Percentiles rank a stretch among this genome's conserved stretches.
These are phyloP conservation scores for Lepidurus packardi DNA, from an alignment of 1,140 invertebrate species.

Conservation along the genomic window DNA sequence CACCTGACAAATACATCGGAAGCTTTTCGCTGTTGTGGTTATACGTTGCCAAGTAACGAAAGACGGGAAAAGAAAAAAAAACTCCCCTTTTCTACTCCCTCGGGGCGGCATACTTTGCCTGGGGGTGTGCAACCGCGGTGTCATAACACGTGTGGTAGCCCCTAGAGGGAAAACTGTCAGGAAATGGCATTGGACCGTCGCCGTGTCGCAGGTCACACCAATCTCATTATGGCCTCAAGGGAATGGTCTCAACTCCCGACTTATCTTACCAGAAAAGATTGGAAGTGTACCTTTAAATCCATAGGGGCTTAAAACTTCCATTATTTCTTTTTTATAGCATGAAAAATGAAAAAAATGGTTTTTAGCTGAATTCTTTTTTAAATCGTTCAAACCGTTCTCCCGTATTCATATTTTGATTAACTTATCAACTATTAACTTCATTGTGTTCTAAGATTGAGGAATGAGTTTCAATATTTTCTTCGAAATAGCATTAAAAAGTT, in stretches of 20 bases:
- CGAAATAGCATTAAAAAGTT: no score
- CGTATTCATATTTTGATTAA: no score
- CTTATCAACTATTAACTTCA: no score
- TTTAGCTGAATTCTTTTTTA: no score
- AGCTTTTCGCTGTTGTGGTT: neutral
- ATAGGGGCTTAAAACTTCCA: neutral
- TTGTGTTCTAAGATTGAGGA: no score
- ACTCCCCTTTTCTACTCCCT: neutral
- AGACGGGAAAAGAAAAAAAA: neutral
- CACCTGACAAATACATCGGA: neutral
- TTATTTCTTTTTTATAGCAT: neutral
- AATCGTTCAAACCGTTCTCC: no score
- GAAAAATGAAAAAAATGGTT: neutral
- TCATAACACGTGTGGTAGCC: constrained; percentile 18
- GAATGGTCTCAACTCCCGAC: neutral
- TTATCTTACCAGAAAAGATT: neutral
- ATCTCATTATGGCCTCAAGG: constrained; percentile 9
- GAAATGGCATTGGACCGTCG: constrained; percentile 7
- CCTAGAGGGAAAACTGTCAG: neutral
- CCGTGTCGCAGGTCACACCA: constrained; percentile 16
- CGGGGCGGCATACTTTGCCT: neutral
- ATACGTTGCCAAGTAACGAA: constrained; percentile 10
- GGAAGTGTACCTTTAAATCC: neutral
- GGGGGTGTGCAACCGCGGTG: neutral
- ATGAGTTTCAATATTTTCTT: no score